Percentiles rank a stretch among this genome's conserved stretches.
Conservation (phyloP, 1,140 invertebrate species). For the Drosophila bocki region DNA sequence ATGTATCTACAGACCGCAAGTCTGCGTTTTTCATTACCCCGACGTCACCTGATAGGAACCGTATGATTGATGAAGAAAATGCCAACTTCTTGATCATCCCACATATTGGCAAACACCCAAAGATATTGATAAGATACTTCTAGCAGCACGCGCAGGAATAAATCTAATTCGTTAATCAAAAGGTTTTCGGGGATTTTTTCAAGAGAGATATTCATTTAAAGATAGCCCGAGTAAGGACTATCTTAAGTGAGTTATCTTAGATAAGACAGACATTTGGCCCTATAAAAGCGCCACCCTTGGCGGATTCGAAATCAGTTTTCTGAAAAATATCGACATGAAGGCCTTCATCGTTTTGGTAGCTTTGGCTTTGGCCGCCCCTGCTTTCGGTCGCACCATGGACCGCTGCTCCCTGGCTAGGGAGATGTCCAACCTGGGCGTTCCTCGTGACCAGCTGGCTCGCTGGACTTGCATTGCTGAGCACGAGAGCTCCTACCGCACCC, state of each 20-base stretch:
- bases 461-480: too few species aligned
- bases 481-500: too few species aligned
- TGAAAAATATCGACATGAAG: neutral
- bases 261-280: neutral
- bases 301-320: neutral
- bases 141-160: neutral
- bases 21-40: neutral
- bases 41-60: neutral
- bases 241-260: neutral
- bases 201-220: neutral
- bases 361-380: neutral
- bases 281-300: neutral
- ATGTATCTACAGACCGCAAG: slow-evolving; percentile 1
- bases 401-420: neutral
- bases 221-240: neutral
- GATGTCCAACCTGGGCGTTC: neutral
- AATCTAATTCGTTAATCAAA: slow-evolving; percentile 2
- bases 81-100: neutral
- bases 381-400: neutral
- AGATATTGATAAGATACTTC: slow-evolving; percentile 11
- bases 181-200: neutral
- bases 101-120: neutral
- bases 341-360: neutral
- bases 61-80: slow-evolving; percentile 11
- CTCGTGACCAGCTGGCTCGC: too few species aligned